Conservation (phyloP, 2,888 invertebrate species). For the Tetragonisca angustula region DNA sequence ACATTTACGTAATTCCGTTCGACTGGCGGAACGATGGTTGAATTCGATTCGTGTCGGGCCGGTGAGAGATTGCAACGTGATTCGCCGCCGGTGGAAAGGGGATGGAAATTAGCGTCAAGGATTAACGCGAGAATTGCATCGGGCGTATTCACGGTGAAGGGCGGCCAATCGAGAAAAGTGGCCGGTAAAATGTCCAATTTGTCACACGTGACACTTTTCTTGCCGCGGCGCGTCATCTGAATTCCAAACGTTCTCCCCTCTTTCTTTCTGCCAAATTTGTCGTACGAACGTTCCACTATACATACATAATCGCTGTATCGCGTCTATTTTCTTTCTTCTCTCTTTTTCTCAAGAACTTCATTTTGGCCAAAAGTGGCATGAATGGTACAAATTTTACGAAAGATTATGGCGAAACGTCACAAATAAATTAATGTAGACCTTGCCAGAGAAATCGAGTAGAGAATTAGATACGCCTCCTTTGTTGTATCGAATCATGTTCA, state of each 20-base stretch:
- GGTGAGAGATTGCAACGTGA: constrained; percentile 29
- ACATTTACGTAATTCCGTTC: constrained; percentile 51
- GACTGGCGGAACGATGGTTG: constrained; percentile 12
- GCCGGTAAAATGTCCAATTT: constrained; percentile 46
- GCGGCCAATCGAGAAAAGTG: constrained; percentile 46
- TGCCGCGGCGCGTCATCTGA: neutral
- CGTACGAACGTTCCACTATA: neutral
- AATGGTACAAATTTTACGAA: neutral
- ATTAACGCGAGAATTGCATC: constrained; percentile 44
- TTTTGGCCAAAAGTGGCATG: too few relatives aligned
- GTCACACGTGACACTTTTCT: constrained; percentile 27
- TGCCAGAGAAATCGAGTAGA: neutral
- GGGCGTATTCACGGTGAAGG: constrained; percentile 14
- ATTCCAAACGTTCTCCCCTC: constrained; percentile 20
- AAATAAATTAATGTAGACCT: neutral
- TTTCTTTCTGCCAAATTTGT: neutral
- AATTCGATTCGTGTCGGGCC: constrained; percentile 44
- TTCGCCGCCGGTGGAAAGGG: constrained; percentile 2
- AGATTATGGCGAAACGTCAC: rapidly evolving
- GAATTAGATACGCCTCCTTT: neutral
- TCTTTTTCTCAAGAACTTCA: too few relatives aligned
- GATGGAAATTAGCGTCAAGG: constrained; percentile 45
- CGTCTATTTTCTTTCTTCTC: too few relatives aligned
- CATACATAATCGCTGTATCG: too few relatives aligned
- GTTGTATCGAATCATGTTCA: neutral